Percentiles rank a stretch among this genome's conserved stretches.
phyloP scores from a whole-genome alignment of 37 sponge, comb jelly and placozoan genomes.

The Beroe forskalii region DNA sequence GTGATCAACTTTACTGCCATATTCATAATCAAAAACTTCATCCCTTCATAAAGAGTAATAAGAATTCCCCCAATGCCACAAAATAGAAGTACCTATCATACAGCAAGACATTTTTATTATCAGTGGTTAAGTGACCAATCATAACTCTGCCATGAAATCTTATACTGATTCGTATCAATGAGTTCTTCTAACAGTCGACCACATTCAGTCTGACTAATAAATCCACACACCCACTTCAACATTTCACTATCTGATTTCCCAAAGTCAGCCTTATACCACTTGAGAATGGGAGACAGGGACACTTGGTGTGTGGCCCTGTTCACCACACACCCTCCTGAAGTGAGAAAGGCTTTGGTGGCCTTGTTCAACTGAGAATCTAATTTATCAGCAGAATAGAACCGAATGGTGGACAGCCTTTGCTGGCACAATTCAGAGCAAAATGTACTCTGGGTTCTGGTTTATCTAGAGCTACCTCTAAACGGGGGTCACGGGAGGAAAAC shows the following conservation, averaged over 20 bases:
- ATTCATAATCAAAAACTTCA: too few relatives aligned
- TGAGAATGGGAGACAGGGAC: slow-evolving; percentile 76
- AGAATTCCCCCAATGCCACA: too few relatives aligned
- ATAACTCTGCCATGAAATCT: slow-evolving; percentile 29
- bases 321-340: neutral
- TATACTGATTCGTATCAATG: slow-evolving; percentile 52
- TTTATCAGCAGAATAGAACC: slow-evolving; percentile 78
- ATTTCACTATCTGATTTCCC: slow-evolving; percentile 67
- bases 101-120: too few relatives aligned
- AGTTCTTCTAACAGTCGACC: slow-evolving; percentile 48
- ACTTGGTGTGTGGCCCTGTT: slow-evolving; percentile 67
- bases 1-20: too few relatives aligned
- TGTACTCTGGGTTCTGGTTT: slow-evolving; percentile 83
- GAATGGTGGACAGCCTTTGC: slow-evolving; percentile 95
- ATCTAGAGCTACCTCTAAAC: slow-evolving; percentile 73
- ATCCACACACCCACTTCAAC: slow-evolving; percentile 42
- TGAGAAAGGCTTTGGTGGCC: slow-evolving; percentile 36
- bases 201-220: neutral
- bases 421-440: slow-evolving; percentile 98
- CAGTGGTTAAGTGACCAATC: slow-evolving; percentile 43
- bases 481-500: slow-evolving; percentile 79
- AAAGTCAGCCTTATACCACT: slow-evolving; percentile 97
- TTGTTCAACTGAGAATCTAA: slow-evolving; percentile 25
- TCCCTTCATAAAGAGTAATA: too few relatives aligned
- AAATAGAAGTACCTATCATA: too few relatives aligned